Conservation (phyloP, 1,140 invertebrate genomes). For the Macrostomum lignano region DNA sequence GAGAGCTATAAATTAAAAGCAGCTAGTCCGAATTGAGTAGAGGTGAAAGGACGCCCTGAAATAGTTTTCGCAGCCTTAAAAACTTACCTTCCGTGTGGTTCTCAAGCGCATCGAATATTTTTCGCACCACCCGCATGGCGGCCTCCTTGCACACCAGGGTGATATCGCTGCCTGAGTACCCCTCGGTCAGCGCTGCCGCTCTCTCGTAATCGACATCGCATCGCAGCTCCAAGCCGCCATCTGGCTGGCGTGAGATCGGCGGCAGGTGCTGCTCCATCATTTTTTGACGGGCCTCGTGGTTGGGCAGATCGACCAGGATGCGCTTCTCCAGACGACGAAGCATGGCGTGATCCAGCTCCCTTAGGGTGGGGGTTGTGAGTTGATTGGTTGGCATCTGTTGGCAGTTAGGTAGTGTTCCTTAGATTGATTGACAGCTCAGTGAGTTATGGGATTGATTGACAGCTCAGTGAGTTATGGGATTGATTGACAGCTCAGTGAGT, state of each 20-base stretch:
- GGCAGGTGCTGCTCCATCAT: constrained; percentile 38
- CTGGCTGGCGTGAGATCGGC: too few species aligned
- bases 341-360: constrained; percentile 60
- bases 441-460: too few species aligned
- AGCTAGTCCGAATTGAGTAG: too few species aligned
- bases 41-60: too few species aligned
- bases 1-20: too few species aligned
- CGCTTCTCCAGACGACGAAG: constrained; percentile 57
- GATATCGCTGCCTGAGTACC: constrained; percentile 63
- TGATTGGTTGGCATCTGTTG: too few species aligned
- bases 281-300: constrained; percentile 33
- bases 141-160: constrained; percentile 59
- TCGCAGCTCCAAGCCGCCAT: constrained; percentile 9
- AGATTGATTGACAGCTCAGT: too few species aligned
- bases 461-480: too few species aligned
- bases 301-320: constrained; percentile 48
- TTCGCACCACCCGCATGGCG: constrained; percentile 31
- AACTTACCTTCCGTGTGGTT: constrained; percentile 18
- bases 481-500: too few species aligned
- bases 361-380: too few species aligned
- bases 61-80: too few species aligned
- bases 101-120: constrained; percentile 30
- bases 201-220: constrained; percentile 2
- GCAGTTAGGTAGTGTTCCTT: too few species aligned
- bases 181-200: constrained; percentile 32